Percentiles rank a stretch among this genome's conserved stretches.
Evolutionary conservation across 2,888 invertebrate genomes (phyloP).

Genomic region (Microchrysa polita): DNA sequence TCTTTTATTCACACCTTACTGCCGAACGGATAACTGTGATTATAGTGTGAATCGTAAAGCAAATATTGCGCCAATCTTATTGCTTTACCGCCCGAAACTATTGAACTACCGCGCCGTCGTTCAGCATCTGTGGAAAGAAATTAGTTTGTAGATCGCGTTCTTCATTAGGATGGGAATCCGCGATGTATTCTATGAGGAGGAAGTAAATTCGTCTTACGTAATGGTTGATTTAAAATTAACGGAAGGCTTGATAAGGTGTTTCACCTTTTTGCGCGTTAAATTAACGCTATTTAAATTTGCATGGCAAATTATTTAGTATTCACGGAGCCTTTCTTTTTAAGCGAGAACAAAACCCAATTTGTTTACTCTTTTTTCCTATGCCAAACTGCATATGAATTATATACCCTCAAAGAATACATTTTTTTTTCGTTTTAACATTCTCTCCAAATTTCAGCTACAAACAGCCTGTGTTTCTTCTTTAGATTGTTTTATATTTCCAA

Average conservation of each 20-base stretch:
- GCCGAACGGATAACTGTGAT: conserved; percentile 36
- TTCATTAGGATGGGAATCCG: conserved; percentile 36
- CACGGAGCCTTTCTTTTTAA: too few species aligned
- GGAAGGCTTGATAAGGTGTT: neutral
- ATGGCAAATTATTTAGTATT: too few species aligned
- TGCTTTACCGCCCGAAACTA: too few species aligned
- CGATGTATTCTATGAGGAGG: neutral
- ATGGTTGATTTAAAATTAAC: neutral
- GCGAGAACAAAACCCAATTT: too few species aligned
- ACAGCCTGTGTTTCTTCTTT: too few species aligned
- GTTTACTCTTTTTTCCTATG: too few species aligned
- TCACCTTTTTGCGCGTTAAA: neutral
- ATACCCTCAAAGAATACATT: too few species aligned
- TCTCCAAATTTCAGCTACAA: too few species aligned
- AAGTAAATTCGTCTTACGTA: neutral
- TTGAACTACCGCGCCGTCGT: neutral
- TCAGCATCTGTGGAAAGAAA: conserved; percentile 5
- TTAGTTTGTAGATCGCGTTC: conserved; percentile 39
- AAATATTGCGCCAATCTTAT: conserved; percentile 20
- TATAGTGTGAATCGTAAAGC: conserved; percentile 33
- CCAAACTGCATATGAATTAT: too few species aligned
- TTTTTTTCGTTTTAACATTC: too few species aligned
- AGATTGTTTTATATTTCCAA: too few species aligned
- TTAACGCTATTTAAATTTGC: too few species aligned
- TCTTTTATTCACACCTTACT: conserved; percentile 35